Percentiles rank a stretch among this genome's conserved stretches.
Conservation (phyloP, 2,888 invertebrate species). For the Bellardia bayeri region DNA sequence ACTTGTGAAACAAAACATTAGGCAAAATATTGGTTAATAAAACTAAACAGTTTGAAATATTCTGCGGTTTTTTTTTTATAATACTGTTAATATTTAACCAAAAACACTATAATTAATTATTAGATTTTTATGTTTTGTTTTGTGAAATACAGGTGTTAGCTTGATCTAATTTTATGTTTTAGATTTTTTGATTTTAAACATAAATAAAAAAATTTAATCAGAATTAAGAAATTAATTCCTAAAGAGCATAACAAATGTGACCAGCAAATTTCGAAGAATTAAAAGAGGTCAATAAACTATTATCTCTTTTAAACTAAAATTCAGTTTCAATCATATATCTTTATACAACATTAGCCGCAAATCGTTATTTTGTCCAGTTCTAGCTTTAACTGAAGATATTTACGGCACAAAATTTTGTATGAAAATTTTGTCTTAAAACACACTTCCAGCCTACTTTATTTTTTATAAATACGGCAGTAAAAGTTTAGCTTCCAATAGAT, state of each 20-base stretch:
- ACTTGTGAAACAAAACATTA: conserved; percentile 33
- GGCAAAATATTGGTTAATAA: neutral
- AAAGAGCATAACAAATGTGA: neutral
- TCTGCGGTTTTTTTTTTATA: conserved; percentile 5
- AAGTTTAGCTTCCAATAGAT: no score
- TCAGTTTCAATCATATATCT: neutral
- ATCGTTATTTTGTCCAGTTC: neutral
- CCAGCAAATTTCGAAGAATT: no score
- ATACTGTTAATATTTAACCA: neutral
- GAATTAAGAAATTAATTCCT: conserved; percentile 1
- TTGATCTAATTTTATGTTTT: conserved; percentile 3
- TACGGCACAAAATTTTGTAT: no score
- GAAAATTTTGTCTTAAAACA: no score
- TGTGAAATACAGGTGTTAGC: conserved; percentile 19
- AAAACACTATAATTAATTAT: conserved; percentile 40
- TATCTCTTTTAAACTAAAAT: no score
- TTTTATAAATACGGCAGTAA: no score
- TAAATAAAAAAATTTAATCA: neutral
- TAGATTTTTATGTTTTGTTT: conserved; percentile 5
- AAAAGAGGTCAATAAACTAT: no score
- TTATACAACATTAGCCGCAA: neutral
- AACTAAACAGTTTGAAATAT: conserved; percentile 45
- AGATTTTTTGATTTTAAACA: neutral
- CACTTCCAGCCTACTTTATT: no score
- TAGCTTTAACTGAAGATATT: neutral